Evolutionary conservation across 2,797 vertebrate species (phyloP), one percentile per base, ranked within the genome.

Genomic region (Tenualosa ilisha): DNA sequence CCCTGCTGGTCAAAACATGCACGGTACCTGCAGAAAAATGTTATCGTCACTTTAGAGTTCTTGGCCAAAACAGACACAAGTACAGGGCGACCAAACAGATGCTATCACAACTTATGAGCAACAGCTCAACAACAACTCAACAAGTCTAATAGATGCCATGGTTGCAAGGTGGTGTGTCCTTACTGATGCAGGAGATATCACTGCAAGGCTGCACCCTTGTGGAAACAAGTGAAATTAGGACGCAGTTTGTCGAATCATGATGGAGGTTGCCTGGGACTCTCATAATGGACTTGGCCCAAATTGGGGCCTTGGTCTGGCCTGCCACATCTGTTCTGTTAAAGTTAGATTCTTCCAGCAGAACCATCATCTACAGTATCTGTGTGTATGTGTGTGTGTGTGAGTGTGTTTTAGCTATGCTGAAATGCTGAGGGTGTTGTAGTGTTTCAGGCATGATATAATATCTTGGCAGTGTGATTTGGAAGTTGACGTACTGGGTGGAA

Each of bases 401-500:
- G 9, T 68, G 26, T 75, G 31, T 75, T 7, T 75, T 40, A 43
- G 68, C 43, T 75, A 40, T 75, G 15, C 68, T 22, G 17, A 79
- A 40, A 79, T 46, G 72, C 40, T 79, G 17, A 79, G 40, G 72
- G 72, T 79, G 72, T 79, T 20, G 43, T 79, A 79, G 72, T 79
- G 72, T 79, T 79, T 79, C 40, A 79, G 40, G 37, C 40, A 79
- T 79, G 72, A 79, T 46, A 79, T 79, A 79, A 79, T 79, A 79
- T 46, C 40, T 79, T 79, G 37, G 72, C 72, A 79, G 72, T 46
- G 37, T 43, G 8, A 46, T 79, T 46, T 79, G 72, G 72, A 79
- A 79, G 72, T 46, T 79, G 72, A 79, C 40, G 81, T 84, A 56
- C 59, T 87, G 84, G 63, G 86, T 46, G 72, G 72, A 79, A 79